Evolutionary conservation across 2,888 invertebrate genomes (phyloP), one percentile per base, ranked within the genome.

Genomic region (Holacanthella duospinosa): DNA sequence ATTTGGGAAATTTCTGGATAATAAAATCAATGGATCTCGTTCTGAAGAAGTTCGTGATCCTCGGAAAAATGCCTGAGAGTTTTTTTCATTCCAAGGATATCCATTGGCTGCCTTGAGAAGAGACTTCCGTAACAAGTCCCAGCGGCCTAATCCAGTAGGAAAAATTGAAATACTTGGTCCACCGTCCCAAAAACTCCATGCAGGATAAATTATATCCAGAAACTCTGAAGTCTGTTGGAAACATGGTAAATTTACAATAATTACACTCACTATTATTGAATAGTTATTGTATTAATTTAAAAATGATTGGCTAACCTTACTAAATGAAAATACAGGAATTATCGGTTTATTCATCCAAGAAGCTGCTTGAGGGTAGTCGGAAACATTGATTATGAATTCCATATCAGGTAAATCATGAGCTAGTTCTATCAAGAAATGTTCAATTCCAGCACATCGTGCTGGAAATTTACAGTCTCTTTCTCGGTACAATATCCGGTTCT

Each of bases 121-220:
- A 9, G 85, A 82, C 64, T 83, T 79, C 62, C 93, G 82, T 75
- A 89, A 88, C 70, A 84, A 77, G 77, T 95, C 94, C 96, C 96
- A 97, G 53, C 93, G 81, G 0, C 95, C 96, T 68, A 96, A 84
- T 25, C 96, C 96, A 61, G 85, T 87, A 0, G 96, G 96, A 79
- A 95, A 94, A 12, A 94, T 79, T 43, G 87, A 85, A 72, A 96
- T 95, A 0, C 96, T 95, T 19, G 97, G 97, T 0, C 97, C 97
- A 28, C 96, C 96, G 79, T 93, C 93, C 94, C 95, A 94, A 78
- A 97, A 97, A 48, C 93, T 87, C 96, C 96, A 97, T 0, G 95
- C 90, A 1, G 96, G 96, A 77, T 89, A 91, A 2, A 28, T 89
- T 66, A 97, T 92, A 76, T 97, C 97, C 77, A 82, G 82, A 78